These are phyloP conservation scores for Nemoura dubitans DNA, from an alignment of 2,888 invertebrate genomes.

Conservation along the genomic window DNA sequence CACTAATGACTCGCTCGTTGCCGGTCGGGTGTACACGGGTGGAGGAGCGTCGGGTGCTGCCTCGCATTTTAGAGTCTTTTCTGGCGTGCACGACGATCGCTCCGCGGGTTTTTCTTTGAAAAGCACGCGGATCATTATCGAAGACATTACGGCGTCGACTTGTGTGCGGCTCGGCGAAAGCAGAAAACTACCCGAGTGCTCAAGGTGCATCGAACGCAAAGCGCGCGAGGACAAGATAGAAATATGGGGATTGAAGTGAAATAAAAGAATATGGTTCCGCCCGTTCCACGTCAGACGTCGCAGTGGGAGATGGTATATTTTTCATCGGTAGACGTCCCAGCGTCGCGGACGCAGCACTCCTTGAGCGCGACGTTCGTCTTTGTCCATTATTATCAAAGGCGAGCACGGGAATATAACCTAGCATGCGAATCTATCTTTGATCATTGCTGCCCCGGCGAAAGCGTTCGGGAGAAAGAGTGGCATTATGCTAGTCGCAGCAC, in stretches of 20 bases:
- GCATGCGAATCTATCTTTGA: conserved; percentile 7
- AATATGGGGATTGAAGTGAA: not conserved
- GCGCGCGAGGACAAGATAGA: conserved; percentile 8
- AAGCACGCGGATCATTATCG: not conserved
- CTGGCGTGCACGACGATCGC: not conserved
- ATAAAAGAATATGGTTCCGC: not conserved
- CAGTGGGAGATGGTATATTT: not conserved
- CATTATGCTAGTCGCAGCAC: conserved; percentile 35
- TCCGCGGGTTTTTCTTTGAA: not conserved
- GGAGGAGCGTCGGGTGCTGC: not conserved
- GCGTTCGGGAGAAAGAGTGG: conserved; percentile 27
- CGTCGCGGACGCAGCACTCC: not conserved
- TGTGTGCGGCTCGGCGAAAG: not conserved
- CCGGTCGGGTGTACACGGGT: too few species aligned
- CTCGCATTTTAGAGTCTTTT: not conserved
- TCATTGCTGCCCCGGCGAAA: not conserved
- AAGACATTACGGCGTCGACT: not conserved
- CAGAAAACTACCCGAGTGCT: not conserved
- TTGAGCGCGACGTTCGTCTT: not conserved
- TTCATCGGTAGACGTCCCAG: not conserved
- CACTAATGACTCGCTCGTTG: not conserved
- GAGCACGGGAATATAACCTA: not conserved
- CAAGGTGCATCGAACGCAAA: not conserved
- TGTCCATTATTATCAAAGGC: not conserved
- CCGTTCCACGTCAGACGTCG: not conserved